Evolutionary conservation across 1,140 invertebrate genomes (phyloP), one percentile per base, ranked within the genome.

Genomic region (Aphis gossypii): DNA sequence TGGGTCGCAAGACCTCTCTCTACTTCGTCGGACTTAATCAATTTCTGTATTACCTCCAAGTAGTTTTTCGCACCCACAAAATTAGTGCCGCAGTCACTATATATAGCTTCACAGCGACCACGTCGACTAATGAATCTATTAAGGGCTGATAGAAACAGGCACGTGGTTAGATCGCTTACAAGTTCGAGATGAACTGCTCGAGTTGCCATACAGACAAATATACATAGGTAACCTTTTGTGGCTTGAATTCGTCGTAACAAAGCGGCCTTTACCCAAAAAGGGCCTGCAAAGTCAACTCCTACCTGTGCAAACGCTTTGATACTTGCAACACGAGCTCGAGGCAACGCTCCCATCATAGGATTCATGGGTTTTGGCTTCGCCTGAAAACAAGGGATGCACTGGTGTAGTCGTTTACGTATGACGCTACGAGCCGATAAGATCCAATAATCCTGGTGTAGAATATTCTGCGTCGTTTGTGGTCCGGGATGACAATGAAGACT

Each of bases 121-220:
- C 92, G 56, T 84, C 92, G 60, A 25, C 60, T 83, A 83, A 93
- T n/a, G 46, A 93, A 93, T 82, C 92, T 21, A 38, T 94, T 93
- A 6, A 96, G 93, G 18, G 95, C 94, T 30, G 95, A 94, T 18
- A 96, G 91, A 91, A 96, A 96, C 1, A 83, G 94, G 94, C 76
- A 95, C 94, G 6, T 95, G 94, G 5, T 95, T 94, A 25, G 94
- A 0, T 95, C 95, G 0, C 95, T 44, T 93, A 96, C 95, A 20
- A 96, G 11, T 30, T 84, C 92, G 20, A 93, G 93, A 93, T 96
- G 95, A 44, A 96, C 93, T 6, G 95, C 95, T 83, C 94, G 95
- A 6, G 95, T 95, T 2, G 94, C 86, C 35, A 95, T 95, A 91
- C 95, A 96, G 7, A 96, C 95, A 94, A 96, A 96, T 20, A 96